Evolutionary conservation across 2,113 vertebrate species (phyloP), one percentile per base, ranked within the genome.

Genomic region (Xenopus tropicalis): DNA sequence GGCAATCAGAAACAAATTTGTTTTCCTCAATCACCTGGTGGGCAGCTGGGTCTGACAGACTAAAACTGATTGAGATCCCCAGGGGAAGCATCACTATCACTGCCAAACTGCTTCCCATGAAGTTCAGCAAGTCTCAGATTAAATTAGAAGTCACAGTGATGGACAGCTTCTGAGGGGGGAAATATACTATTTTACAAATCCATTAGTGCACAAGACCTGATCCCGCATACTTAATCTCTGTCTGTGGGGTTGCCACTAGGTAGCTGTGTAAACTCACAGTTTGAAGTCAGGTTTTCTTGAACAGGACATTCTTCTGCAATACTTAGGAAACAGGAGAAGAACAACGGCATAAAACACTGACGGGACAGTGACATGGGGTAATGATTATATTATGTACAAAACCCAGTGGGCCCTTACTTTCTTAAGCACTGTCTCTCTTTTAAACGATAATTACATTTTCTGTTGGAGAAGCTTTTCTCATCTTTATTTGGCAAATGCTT

Each of bases 71-170:
- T 61, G 72, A 68, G 72, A 20, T 54, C 72, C 72, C 65, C 65
- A 19, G 57, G 72, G 72, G 65, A 54, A 51, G 25, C 43, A 37
- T 61, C 64, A 43, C 66, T 68, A 68, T 69, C 65, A 75, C 65
- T n/a, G 46, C 65, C 21, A 56, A 74, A 54, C 64, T 74, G 64
- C 67, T 74, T 74, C 64, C 72, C 23, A 65, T 23, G 57, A 75
- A 62, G 65, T 69, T 69, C 68, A 69, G 57, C 72, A 69, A 75
- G 57, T 69, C 72, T 75, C 65, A 52, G 65, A 75, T 75, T 75
- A 68, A 75, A 75, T 75, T 75, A 75, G 57, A 75, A 68, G 72
- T 69, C 65, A 69, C 72, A 62, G 9, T 75, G 72, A 75, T 48
- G 56, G 72, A 62, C 72, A 62, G 62, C 44, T 52, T 9, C 46